phyloP scores from a whole-genome alignment of 53 echinoderm and acorn worm genomes.

The Echinometra lucunter region DNA sequence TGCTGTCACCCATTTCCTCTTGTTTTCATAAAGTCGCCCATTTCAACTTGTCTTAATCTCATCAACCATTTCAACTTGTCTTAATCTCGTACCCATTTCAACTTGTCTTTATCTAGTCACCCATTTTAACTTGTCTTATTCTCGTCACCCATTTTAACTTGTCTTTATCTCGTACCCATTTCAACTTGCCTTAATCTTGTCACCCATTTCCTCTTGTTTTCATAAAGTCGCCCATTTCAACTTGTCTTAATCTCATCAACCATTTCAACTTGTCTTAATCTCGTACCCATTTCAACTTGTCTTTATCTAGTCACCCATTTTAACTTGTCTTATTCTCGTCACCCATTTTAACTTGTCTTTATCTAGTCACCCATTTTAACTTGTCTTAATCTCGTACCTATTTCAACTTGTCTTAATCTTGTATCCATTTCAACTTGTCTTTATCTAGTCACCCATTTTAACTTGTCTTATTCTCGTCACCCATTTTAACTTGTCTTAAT shows the following conservation, averaged over 20 bases:
- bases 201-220: neutral
- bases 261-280: constrained; percentile 5
- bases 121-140: neutral
- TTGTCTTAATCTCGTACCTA: neutral
- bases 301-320: neutral
- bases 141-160: constrained; percentile 9
- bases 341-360: neutral
- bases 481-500: constrained; percentile 10
- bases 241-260: constrained; percentile 5
- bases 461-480: neutral
- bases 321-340: constrained; percentile 1
- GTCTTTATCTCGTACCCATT: neutral
- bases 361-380: neutral
- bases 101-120: neutral
- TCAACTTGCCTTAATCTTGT: neutral
- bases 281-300: neutral
- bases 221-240: neutral
- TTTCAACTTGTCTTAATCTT: neutral
- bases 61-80: neutral
- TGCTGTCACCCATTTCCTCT: neutral
- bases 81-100: constrained; percentile 12
- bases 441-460: neutral
- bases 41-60: neutral
- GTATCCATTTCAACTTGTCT: neutral
- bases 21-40: neutral